phyloP scores from a whole-genome alignment of 37 sponge, comb jelly and placozoan species.

The Aplysina aerophoba region DNA sequence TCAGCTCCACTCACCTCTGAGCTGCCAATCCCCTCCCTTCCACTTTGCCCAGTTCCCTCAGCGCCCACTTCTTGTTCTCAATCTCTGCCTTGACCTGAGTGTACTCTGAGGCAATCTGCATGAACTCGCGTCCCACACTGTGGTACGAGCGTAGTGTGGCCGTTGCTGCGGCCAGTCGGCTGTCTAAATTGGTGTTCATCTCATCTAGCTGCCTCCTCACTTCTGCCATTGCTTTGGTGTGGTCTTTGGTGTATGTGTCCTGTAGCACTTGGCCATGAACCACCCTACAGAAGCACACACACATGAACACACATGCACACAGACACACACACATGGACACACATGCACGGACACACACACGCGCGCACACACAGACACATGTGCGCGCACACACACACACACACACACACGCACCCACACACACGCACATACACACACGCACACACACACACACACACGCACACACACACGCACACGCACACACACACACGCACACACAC shows the following conservation, averaged over 20 bases:
- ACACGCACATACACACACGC: too few relatives aligned
- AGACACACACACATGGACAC: too few relatives aligned
- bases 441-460: too few relatives aligned
- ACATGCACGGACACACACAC: too few relatives aligned
- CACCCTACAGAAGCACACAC: not conserved
- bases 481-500: too few relatives aligned
- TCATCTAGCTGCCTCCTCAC: not conserved
- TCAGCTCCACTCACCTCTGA: too few relatives aligned
- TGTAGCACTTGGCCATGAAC: not conserved
- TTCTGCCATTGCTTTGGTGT: not conserved
- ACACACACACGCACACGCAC: too few relatives aligned
- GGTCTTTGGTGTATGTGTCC: slow-evolving; percentile 21
- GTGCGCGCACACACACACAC: too few relatives aligned
- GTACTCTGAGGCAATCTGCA: slow-evolving; percentile 48
- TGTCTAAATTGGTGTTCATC: not conserved
- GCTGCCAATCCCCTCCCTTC: not conserved
- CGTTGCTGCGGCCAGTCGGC: not conserved
- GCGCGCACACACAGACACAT: too few relatives aligned
- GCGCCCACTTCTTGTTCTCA: slow-evolving; percentile 81
- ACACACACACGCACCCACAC: too few relatives aligned
- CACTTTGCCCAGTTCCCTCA: slow-evolving; percentile 54
- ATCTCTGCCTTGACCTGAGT: slow-evolving; percentile 47
- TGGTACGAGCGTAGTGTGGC: slow-evolving; percentile 37
- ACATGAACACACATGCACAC: too few relatives aligned
- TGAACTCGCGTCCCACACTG: slow-evolving; percentile 59